A percentile compares a stretch with the other conserved stretches of the same genome.
Conservation (phyloP, 2,797 vertebrate species). For the Morelia viridis region DNA sequence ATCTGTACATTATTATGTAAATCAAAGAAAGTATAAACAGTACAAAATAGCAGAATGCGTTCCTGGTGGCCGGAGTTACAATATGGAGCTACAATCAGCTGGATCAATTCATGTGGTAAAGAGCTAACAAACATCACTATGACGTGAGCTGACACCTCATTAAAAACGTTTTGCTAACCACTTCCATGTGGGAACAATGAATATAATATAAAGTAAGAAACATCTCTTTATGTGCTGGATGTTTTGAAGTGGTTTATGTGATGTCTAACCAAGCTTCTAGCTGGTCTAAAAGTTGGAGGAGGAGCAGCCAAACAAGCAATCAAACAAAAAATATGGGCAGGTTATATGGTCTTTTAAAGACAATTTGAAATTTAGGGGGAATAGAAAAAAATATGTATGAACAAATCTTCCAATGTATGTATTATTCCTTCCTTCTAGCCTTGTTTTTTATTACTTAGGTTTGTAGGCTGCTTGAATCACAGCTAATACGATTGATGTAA, state of each 20-base stretch:
- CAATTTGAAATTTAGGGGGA: neutral
- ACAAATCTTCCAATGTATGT: neutral
- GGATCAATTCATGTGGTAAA: neutral
- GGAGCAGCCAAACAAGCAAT: neutral
- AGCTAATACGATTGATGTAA: neutral
- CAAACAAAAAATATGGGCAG: neutral
- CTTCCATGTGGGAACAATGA: neutral
- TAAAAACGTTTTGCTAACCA: neutral
- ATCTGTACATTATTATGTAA: neutral
- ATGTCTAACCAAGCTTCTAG: neutral
- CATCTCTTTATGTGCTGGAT: neutral
- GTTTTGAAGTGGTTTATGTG: neutral
- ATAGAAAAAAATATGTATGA: neutral
- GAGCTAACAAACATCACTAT: neutral
- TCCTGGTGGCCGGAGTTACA: neutral
- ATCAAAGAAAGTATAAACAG: neutral
- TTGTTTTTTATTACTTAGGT: neutral
- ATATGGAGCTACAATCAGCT: neutral
- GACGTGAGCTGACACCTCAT: neutral
- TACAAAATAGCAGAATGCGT: neutral
- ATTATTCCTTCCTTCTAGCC: neutral
- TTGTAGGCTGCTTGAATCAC: neutral
- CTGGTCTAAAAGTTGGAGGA: neutral
- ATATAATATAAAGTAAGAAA: neutral
- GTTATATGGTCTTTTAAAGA: neutral